These are phyloP conservation scores for Scaptomyza hsui DNA, from an alignment of 1,140 invertebrate genomes.

Conservation along the genomic window DNA sequence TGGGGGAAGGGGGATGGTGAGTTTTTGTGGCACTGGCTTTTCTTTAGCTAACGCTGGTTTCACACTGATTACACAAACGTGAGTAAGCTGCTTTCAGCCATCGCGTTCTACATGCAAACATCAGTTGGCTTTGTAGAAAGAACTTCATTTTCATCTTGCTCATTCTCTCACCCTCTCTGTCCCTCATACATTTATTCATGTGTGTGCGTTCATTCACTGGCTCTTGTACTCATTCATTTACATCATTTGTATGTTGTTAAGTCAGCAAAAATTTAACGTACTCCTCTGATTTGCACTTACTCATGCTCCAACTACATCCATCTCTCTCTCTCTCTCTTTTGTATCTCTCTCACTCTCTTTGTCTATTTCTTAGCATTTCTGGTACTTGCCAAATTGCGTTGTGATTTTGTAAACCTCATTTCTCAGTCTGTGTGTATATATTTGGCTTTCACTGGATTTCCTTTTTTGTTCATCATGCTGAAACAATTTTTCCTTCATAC, in stretches of 20 bases:
- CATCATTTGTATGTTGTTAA: slow-evolving; percentile 81
- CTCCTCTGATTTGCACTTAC: slow-evolving; percentile 73
- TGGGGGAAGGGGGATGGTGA: not conserved
- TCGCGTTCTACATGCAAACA: slow-evolving; percentile 80
- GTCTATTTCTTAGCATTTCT: slow-evolving; percentile 1
- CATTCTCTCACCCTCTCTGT: not conserved
- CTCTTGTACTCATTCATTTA: slow-evolving; percentile 78
- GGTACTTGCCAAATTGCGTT: slow-evolving; percentile 48
- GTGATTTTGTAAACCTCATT: slow-evolving; percentile 64
- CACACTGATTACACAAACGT: slow-evolving; percentile 82
- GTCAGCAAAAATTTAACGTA: slow-evolving; percentile 78
- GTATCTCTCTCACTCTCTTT: not conserved
- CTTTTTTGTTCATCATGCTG: slow-evolving; percentile 43
- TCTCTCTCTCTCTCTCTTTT: not conserved
- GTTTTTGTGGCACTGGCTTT: slow-evolving; percentile 24
- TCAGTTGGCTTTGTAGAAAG: slow-evolving; percentile 20
- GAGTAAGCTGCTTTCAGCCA: slow-evolving; percentile 78
- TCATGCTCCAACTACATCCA: slow-evolving; percentile 34
- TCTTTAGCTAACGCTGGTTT: slow-evolving; percentile 59
- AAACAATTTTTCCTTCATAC: slow-evolving; percentile 22
- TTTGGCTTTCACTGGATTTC: slow-evolving; percentile 29
- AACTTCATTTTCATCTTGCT: slow-evolving; percentile 19
- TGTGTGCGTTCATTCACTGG: slow-evolving; percentile 58
- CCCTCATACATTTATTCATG: slow-evolving; percentile 77
- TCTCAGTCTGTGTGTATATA: not conserved